Base-by-base conservation (phyloP, 2,797 vertebrate species). In the Pipistrellus pipistrellus region DNA sequence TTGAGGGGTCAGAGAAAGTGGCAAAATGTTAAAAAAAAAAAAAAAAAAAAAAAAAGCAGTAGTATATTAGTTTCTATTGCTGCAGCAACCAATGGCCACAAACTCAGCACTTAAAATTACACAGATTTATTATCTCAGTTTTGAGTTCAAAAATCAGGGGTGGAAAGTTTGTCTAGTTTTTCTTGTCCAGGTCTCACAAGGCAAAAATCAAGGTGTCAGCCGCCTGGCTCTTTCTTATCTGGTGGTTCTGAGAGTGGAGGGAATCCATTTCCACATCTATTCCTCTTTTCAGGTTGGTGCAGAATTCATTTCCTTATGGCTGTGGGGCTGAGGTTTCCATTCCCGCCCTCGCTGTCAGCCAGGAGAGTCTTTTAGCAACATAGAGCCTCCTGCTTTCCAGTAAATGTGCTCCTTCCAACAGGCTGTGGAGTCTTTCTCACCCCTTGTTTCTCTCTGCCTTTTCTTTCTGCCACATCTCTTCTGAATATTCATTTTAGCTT, bases 31-130 rank as follows among this genome's bases (percentile, higher is more conserved):
- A 38, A 59, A 15, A 41, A 41, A 41, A 41, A 6, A 41, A 41
- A 41, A 38, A 38, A 38, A 38, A 38, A 38, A 38, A 41, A 41
- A 41, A 41, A 53, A 88, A 73, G 41, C 69, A 35, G 1, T 88
- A 64, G 6, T 32, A 1, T 81, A n/a, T 90, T 64, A 14, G 1
- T 73, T 93, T 25, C 46, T 62, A 13, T 59, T 41, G 35, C 17
- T 75, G 35, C 5, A 21, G 7, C 84, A 35, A 64, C 48, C 25
- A 55, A 55, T 91, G 30, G 21, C 30, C 69, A 89, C 1, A 81
- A 53, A 80, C 15, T 71, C 21, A n/a, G 64, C 41, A 87, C 44
- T 76, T 48, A 81, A 84, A 86, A 87, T 75, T 90, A 72, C 30
- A 53, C 17, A 59, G 18, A 80, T 44, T 35, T 90, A 51, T 75